phyloP scores from a whole-genome alignment of 2,888 invertebrate genomes.

The Eucera pruinosa region DNA sequence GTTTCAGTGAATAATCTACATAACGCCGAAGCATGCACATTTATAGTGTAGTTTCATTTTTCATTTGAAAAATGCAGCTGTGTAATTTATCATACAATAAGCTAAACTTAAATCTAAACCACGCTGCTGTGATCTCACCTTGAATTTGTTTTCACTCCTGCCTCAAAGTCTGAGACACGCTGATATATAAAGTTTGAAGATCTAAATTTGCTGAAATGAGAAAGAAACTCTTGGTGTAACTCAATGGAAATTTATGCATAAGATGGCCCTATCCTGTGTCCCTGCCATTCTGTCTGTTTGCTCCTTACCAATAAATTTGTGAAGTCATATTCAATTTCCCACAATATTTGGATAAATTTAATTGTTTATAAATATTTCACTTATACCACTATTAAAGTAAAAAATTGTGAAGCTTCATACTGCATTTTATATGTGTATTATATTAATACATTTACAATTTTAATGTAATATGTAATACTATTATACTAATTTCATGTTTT shows the following conservation, averaged over 20 bases:
- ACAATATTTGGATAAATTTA: conserved; percentile 25
- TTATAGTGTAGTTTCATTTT: conserved; percentile 74
- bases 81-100: conserved; percentile 81
- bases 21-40: conserved; percentile 81
- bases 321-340: conserved; percentile 30
- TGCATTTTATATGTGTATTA: conserved; percentile 16
- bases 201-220: conserved; percentile 87
- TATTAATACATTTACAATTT: conserved; percentile 32
- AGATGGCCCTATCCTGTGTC: conserved; percentile 83
- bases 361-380: conserved; percentile 6
- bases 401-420: conserved; percentile 1
- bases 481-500: conserved; percentile 1
- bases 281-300: conserved; percentile 83
- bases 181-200: conserved; percentile 86
- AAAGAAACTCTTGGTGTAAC: conserved; percentile 84
- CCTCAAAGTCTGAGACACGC: conserved; percentile 87
- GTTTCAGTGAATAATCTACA: conserved; percentile 77
- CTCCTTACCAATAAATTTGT: conserved; percentile 60
- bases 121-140: conserved; percentile 85
- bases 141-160: conserved; percentile 85
- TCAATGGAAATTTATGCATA: conserved; percentile 77
- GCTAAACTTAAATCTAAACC: conserved; percentile 82
- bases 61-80: conserved; percentile 77
- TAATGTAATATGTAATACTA: conserved; percentile 21
- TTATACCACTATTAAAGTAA: conserved; percentile 3